Evolutionary conservation across 2,888 invertebrate genomes (phyloP).

Genomic region (Craniophora ligustri): DNA sequence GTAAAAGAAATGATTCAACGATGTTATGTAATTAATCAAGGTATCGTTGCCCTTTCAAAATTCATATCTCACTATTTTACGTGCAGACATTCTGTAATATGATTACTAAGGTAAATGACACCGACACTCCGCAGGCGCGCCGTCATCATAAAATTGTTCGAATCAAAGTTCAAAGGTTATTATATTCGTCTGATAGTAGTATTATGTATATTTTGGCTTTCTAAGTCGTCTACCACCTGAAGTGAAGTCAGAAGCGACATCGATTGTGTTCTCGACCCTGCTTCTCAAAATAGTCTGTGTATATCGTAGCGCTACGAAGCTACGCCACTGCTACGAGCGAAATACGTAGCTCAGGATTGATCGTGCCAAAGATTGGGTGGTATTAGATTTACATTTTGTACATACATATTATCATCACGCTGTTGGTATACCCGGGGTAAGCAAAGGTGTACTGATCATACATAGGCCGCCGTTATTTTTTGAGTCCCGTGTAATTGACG

Average conservation of each 20-base stretch:
- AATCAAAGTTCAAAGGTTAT: constrained; percentile 40
- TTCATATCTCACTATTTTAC: constrained; percentile 1
- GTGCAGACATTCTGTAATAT: constrained; percentile 9
- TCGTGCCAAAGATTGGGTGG: no score
- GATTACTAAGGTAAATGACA: constrained; percentile 37
- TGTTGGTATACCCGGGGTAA: no score
- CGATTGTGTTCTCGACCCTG: constrained; percentile 21
- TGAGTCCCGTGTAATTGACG: no score
- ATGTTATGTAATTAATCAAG: no score
- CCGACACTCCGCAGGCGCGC: constrained; percentile 1
- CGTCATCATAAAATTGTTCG: constrained; percentile 17
- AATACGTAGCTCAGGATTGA: constrained; percentile 22
- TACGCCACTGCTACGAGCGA: constrained; percentile 37
- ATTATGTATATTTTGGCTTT: constrained; percentile 31
- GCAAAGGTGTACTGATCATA: no score
- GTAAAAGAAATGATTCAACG: no score
- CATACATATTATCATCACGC: no score
- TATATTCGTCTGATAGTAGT: constrained; percentile 28
- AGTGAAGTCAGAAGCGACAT: constrained; percentile 21
- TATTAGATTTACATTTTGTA: no score
- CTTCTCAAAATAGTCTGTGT: constrained; percentile 25
- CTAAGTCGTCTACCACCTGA: constrained; percentile 35
- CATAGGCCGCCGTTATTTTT: no score
- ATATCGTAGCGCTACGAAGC: constrained; percentile 36
- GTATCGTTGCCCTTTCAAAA: background rate